phyloP scores from a whole-genome alignment of 2,797 vertebrate species.

The Ctenopoma multispine region DNA sequence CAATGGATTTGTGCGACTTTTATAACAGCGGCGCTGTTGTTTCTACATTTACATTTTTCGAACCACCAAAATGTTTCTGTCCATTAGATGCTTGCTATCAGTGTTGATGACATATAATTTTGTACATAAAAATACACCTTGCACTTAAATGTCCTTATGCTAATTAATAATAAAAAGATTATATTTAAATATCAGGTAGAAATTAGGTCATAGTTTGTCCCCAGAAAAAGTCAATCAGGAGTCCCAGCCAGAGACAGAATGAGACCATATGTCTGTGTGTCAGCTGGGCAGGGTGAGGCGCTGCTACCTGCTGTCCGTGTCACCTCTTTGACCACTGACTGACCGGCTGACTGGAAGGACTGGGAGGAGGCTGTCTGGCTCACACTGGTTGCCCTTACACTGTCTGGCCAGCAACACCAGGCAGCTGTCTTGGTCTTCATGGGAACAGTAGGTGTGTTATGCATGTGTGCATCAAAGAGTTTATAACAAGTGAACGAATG shows the following conservation, averaged over 20 bases:
- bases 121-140: background rate
- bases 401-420: conserved; percentile 44
- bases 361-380: conserved; percentile 58
- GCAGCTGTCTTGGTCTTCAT: conserved; percentile 41
- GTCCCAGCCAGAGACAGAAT: conserved; percentile 55
- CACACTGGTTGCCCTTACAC: conserved; percentile 56
- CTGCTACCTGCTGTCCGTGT: conserved; percentile 64
- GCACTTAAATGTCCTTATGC: background rate
- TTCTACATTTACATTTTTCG: background rate
- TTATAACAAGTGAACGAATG: background rate
- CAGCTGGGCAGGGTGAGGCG: conserved; percentile 42
- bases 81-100: background rate
- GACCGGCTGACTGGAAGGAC: conserved; percentile 51
- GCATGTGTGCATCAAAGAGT: background rate
- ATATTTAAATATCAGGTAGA: conserved; percentile 8
- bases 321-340: conserved; percentile 69
- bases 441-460: conserved; percentile 4
- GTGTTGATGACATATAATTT: background rate
- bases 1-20: background rate
- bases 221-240: conserved; percentile 4
- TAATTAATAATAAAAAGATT: background rate
- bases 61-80: background rate
- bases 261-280: conserved; percentile 70
- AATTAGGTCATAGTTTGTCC: conserved; percentile 24
- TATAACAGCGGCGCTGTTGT: too few relatives aligned